Evolutionary conservation across 2,797 vertebrate species (phyloP), one percentile per base, ranked within the genome.

Genomic region (Myotis findleyi): DNA sequence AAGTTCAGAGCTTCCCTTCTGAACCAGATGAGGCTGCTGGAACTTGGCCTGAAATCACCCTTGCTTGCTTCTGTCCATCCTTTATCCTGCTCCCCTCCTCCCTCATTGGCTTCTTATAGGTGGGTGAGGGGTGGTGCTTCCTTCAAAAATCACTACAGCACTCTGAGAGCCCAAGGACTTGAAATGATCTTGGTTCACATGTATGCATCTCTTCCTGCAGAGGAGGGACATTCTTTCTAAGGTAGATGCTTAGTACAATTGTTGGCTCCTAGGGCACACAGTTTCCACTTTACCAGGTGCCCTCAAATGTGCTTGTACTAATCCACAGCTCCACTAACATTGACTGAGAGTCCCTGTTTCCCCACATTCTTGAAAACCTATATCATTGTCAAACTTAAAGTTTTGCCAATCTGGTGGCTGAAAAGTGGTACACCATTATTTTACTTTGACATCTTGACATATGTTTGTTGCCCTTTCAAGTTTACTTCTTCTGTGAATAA

Each of bases 401-500:
- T 72, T 93, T 88, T 82, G 49, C 44, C 85, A 89, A 8, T 87
- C 64, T 86, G 41, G 16, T 77, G 68, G 80, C 68, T 33, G 55
- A 93, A 59, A 89, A 94, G 69, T 62, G 25, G 47, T 57, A 87
- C 6, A 1, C 16, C 6, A 2, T 80, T 87, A 71, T 87, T 89
- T 83, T 51, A 47, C 25, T 75, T 76, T 83, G 82, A 69, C n/a
- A 66, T 80, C 21, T 82, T 85, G 64, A 49, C 41, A 71, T 33
- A 23, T 38, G 57, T 62, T 93, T 88, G 64, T 81, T 85, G 33
- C 14, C 71, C 57, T 84, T 94, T 80, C 6, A n/a, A 2, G 59
- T 33, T 93, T 77, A 72, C 71, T 17, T 49, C 20, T 72, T 90
- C 76, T 82, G 68, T 94, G 69, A 72, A 93, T 90, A 90, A 73